Conservation (phyloP, 1,140 invertebrate species). For the Aplysia californica region DNA sequence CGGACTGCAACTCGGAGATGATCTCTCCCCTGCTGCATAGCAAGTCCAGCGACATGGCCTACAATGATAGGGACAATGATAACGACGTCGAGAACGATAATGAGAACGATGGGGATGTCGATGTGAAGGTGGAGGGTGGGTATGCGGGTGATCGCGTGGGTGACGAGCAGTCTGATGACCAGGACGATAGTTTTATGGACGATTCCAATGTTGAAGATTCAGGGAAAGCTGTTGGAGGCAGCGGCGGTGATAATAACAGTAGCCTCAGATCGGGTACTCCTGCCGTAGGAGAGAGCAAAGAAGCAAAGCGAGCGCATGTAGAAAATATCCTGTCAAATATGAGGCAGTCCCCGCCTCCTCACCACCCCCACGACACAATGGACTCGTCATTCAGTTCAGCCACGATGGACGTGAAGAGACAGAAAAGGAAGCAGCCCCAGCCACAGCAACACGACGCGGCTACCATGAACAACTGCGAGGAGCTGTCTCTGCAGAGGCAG, state of each 20-base stretch:
- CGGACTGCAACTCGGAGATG: slow-evolving; percentile 62
- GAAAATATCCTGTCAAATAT: slow-evolving; percentile 10
- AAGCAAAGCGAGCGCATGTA: slow-evolving; percentile 16
- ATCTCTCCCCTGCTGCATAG: slow-evolving; percentile 30
- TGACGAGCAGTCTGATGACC: slow-evolving; percentile 15
- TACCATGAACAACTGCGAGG: not conserved
- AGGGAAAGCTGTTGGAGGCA: not conserved
- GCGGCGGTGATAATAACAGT: too few species aligned
- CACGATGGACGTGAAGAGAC: slow-evolving; percentile 75
- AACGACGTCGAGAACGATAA: slow-evolving; percentile 47
- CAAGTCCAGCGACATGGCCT: slow-evolving; percentile 36
- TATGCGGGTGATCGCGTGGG: too few species aligned
- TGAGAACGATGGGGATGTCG: slow-evolving; percentile 39
- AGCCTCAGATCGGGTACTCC: not conserved
- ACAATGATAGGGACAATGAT: slow-evolving; percentile 32
- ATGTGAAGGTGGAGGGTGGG: too few species aligned
- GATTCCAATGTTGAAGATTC: not conserved
- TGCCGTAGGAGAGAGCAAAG: slow-evolving; percentile 11
- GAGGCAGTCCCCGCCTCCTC: slow-evolving; percentile 7
- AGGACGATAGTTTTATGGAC: slow-evolving; percentile 6
- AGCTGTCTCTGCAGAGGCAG: not conserved
- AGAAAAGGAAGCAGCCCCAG: slow-evolving; percentile 96
- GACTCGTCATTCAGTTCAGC: not conserved
- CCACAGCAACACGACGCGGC: slow-evolving; percentile 87
- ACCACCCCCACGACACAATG: not conserved